A percentile compares a stretch with the other conserved stretches of the same genome.
phyloP scores from a whole-genome alignment of 2,888 invertebrate genomes.

The Agonum fuliginosum region DNA sequence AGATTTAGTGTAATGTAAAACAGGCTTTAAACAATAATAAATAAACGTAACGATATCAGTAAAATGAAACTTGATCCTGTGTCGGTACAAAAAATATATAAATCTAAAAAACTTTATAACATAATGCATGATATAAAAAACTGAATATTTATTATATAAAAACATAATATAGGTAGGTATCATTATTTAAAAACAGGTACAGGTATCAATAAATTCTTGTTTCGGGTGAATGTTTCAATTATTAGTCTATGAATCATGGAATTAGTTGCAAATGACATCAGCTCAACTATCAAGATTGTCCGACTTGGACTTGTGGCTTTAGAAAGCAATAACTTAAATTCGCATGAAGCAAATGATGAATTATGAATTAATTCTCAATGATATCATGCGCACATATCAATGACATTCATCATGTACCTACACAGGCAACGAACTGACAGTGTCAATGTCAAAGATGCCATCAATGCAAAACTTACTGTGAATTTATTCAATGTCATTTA shows the following conservation, averaged over 20 bases:
- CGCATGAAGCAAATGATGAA: too few species aligned
- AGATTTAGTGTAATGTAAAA: too few species aligned
- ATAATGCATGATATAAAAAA: too few species aligned
- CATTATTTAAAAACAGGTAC: neutral
- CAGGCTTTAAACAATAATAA: too few species aligned
- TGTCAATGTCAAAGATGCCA: slow-evolving; percentile 34
- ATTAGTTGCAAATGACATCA: slow-evolving; percentile 1
- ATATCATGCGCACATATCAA: slow-evolving; percentile 21
- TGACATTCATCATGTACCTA: slow-evolving; percentile 18
- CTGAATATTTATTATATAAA: neutral
- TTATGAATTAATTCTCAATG: slow-evolving; percentile 20
- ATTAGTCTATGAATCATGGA: slow-evolving; percentile 9
- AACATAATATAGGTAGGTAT: neutral
- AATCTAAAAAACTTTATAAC: too few species aligned
- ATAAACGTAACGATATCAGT: too few species aligned
- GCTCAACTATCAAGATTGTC: neutral
- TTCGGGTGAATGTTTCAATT: slow-evolving; percentile 30
- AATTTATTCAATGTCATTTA: neutral
- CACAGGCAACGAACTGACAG: slow-evolving; percentile 19
- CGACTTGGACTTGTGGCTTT: neutral
- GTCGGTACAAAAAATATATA: too few species aligned
- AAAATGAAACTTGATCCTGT: too few species aligned
- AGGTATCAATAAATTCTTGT: slow-evolving; percentile 3
- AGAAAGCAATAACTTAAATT: too few species aligned
- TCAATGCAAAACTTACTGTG: neutral